A percentile compares a stretch with the other conserved stretches of the same genome.
Conservation (phyloP, 2,888 invertebrate species). For the Hymenopus coronatus region DNA sequence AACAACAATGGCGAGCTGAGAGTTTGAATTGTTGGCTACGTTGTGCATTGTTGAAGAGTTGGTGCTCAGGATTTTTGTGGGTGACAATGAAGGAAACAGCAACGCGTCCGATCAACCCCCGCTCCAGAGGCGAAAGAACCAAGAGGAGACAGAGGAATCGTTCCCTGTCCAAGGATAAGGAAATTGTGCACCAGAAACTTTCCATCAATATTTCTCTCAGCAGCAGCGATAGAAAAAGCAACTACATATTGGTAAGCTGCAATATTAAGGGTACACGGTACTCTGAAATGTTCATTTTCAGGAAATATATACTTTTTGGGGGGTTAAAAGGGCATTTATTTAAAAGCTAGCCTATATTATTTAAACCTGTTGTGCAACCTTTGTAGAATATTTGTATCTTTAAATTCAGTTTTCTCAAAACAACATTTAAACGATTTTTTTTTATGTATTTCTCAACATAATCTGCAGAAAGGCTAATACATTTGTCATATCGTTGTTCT, state of each 20-base stretch:
- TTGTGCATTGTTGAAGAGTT: background rate
- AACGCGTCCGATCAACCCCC: constrained; percentile 28
- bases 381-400: too few species aligned
- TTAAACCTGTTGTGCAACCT: too few species aligned
- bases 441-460: too few species aligned
- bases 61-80: background rate
- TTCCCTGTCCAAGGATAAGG: constrained; percentile 25
- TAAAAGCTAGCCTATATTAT: too few species aligned
- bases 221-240: constrained; percentile 22
- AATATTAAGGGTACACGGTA: too few species aligned
- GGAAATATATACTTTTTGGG: too few species aligned
- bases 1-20: background rate
- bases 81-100: constrained; percentile 29
- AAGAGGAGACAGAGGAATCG: constrained; percentile 27
- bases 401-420: too few species aligned
- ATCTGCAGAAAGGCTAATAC: too few species aligned
- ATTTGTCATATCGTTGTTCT: too few species aligned
- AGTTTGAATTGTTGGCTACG: background rate
- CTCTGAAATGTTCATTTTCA: too few species aligned
- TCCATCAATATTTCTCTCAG: background rate
- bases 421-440: too few species aligned
- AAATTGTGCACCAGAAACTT: background rate
- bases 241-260: constrained; percentile 20
- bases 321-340: too few species aligned
- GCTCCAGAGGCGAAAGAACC: constrained; percentile 30